phyloP scores from a whole-genome alignment of 23 tunicate species.

The Oikopleura dioica region DNA sequence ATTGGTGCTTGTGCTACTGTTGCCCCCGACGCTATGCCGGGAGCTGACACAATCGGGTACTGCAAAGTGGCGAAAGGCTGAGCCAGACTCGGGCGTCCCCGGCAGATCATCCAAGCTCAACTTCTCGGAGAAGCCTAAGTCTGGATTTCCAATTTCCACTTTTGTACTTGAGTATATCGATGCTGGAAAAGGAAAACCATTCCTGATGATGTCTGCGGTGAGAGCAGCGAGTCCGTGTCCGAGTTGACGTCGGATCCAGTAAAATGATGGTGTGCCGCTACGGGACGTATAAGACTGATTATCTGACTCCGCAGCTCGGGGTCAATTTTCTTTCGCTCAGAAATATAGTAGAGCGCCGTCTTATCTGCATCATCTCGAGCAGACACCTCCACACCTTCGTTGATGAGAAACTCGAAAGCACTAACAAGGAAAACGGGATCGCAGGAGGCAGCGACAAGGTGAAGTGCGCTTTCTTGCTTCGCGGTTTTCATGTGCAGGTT shows the following conservation, averaged over 20 bases:
- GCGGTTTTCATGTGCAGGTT: not conserved
- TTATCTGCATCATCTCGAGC: not conserved
- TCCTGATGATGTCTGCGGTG: conserved; percentile 8
- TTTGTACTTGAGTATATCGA: too few relatives aligned
- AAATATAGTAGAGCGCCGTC: not conserved
- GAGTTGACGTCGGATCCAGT: not conserved
- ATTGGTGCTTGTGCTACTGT: not conserved
- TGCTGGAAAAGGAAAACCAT: too few relatives aligned
- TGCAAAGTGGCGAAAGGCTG: too few relatives aligned
- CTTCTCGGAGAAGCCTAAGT: conserved; percentile 6
- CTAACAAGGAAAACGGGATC: not conserved
- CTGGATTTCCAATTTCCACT: too few relatives aligned
- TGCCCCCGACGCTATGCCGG: not conserved
- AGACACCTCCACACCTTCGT: not conserved
- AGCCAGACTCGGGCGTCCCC: not conserved
- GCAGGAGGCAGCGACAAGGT: not conserved
- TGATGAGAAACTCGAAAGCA: not conserved
- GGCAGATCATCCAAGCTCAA: not conserved
- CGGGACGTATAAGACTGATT: not conserved
- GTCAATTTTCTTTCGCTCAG: not conserved
- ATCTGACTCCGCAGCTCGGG: not conserved
- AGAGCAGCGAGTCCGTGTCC: not conserved
- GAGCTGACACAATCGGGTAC: not conserved
- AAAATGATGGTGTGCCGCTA: too few relatives aligned
- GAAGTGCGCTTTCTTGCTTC: conserved; percentile 2